Base-by-base conservation (phyloP, 1,140 invertebrate genomes). In the Mesaphorura yosii region DNA sequence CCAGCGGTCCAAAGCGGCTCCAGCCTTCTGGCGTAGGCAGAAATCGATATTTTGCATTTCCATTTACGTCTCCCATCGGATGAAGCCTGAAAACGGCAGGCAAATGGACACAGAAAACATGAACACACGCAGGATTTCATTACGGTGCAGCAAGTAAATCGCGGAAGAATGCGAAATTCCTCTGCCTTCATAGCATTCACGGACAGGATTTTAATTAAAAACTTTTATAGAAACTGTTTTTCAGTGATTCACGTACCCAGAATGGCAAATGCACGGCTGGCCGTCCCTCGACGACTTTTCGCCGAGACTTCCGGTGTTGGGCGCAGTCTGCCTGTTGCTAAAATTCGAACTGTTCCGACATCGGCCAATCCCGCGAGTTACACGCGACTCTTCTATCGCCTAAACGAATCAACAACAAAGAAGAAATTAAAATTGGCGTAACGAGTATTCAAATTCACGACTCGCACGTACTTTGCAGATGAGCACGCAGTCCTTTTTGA, bases 401-500 rank as follows among this genome's bases (percentile, higher is more conserved):
- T 91, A 88, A 69, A 40, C 29, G 51, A 53, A 23, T 41, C 2
- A 38, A 31, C 34, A 37, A 26, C 2, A 54, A 38, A 26, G 14
- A 26, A 39, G 17, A 15, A 50, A 20, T 27, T 12, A 48, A 34
- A 48, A 20, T 51, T 51, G 5, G 6, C 6, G 27, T 10, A 45
- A 22, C 34, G n/a, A 34, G 10, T 34, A 34, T n/a, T 34, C 40
- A 41, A 41, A 37, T 12, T 37, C 17, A 37, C 17, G 12, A 12
- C 34, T 37, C 34, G 34, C 34, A 12, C 40, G 6, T 46, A 59
- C 57, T 57, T 68, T 73, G 55, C 91, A 96, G 42, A 97, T 85
- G 58, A 92, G 78, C 0, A 94, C 86, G 69, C 92, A 97, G 67
- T 96, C 93, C 69, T 94, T 93, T 68, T 96, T 96, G 68, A 96